Evolutionary conservation across 2,797 vertebrate species (phyloP).

Genomic region (Gymnothorax reevesii): DNA sequence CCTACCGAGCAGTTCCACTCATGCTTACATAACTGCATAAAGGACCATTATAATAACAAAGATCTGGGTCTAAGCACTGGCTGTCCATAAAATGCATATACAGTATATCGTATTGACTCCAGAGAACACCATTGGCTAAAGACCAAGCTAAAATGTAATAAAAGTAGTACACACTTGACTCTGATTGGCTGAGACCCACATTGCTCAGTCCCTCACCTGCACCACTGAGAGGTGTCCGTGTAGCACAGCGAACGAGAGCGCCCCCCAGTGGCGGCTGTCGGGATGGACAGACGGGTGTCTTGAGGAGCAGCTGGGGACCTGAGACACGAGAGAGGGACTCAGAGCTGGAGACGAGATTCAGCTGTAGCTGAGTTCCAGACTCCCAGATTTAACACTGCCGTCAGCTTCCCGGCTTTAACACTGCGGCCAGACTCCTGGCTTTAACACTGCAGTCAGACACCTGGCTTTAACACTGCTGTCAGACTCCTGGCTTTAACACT

Average conservation of each 20-base stretch:
- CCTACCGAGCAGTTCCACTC: background rate
- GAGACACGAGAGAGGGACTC: constrained; percentile 34
- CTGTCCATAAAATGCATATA: background rate
- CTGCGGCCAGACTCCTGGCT: no score
- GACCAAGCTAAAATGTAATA: background rate
- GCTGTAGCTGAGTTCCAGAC: background rate
- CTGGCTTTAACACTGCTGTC: no score
- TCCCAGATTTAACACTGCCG: background rate
- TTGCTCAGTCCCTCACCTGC: constrained; percentile 75
- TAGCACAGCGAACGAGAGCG: constrained; percentile 89
- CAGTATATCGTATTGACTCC: background rate
- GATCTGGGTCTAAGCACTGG: background rate
- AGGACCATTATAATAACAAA: background rate
- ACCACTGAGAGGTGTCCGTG: constrained; percentile 96
- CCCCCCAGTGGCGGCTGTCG: constrained; percentile 92
- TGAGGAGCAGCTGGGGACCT: constrained; percentile 86
- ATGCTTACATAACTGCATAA: background rate
- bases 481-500: no score
- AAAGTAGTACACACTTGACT: background rate
- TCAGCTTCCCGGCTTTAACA: no score
- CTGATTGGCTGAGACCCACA: background rate
- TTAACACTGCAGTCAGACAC: no score
- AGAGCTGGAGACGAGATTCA: background rate
- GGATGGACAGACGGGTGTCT: constrained; percentile 89
- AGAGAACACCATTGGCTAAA: background rate